Conservation (phyloP, 2,888 invertebrate genomes). For the Ditylenchus weischeri region DNA sequence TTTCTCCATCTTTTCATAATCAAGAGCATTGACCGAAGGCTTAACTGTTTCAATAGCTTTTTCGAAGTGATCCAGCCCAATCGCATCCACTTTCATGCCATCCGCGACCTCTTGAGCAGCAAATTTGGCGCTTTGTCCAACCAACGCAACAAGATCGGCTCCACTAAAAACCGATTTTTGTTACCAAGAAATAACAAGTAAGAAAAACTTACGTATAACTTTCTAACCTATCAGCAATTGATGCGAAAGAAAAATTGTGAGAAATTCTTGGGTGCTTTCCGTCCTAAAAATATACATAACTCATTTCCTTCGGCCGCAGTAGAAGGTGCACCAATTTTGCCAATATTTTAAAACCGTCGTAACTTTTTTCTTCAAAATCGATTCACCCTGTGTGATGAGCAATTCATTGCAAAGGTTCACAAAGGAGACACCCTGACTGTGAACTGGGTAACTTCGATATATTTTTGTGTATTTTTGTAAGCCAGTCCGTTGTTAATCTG, state of each 20-base stretch:
- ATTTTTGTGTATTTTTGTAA: no score
- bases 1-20: conserved; percentile 65
- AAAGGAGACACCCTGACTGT: no score
- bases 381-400: no score
- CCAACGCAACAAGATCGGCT: conserved; percentile 84
- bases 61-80: conserved; percentile 68
- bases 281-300: conserved; percentile 64
- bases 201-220: background rate
- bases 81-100: conserved; percentile 33
- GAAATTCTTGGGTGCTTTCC: conserved; percentile 76
- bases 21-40: conserved; percentile 74
- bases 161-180: conserved; percentile 64
- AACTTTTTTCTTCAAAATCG: no score
- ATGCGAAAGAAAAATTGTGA: conserved; percentile 72
- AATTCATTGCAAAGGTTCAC: no score
- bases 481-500: no score
- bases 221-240: conserved; percentile 65
- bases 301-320: no score
- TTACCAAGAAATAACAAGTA: background rate
- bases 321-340: no score
- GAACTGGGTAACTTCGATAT: no score
- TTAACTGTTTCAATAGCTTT: conserved; percentile 75
- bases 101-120: conserved; percentile 64
- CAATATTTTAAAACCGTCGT: no score
- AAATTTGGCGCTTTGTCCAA: conserved; percentile 79